A percentile compares a stretch with the other conserved stretches of the same genome.
Evolutionary conservation across 2,888 invertebrate genomes (phyloP).

Genomic region (Alloplasta piceator): DNA sequence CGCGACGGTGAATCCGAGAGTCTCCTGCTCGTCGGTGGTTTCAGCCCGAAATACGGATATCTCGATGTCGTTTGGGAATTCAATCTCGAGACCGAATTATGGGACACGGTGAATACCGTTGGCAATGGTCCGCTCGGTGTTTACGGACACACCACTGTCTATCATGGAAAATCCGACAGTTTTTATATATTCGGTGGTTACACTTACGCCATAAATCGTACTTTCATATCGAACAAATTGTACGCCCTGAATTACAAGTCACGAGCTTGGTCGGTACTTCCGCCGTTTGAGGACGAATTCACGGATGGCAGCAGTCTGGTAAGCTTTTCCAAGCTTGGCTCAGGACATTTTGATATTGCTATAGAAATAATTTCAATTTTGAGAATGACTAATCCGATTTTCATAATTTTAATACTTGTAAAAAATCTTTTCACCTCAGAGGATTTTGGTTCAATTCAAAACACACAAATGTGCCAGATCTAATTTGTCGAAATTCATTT

Average conservation of each 20-base stretch:
- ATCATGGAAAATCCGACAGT: slow-evolving; percentile 91
- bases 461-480: neutral
- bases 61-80: slow-evolving; percentile 92
- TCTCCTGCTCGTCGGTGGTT: slow-evolving; percentile 94
- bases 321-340: too few relatives aligned
- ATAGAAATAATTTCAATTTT: neutral
- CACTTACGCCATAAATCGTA: slow-evolving; percentile 88
- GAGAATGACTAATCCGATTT: neutral
- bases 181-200: slow-evolving; percentile 96
- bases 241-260: slow-evolving; percentile 92
- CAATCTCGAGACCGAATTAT: slow-evolving; percentile 89
- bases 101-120: slow-evolving; percentile 88
- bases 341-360: too few relatives aligned
- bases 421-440: slow-evolving; percentile 5
- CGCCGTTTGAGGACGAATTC: slow-evolving; percentile 87
- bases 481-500: slow-evolving; percentile 25
- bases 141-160: slow-evolving; percentile 95
- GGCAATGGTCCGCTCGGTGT: slow-evolving; percentile 92
- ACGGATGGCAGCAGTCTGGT: slow-evolving; percentile 82
- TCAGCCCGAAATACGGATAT: slow-evolving; percentile 90
- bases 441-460: neutral
- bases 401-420: neutral
- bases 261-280: slow-evolving; percentile 91
- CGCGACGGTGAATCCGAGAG: slow-evolving; percentile 89
- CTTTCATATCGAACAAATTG: slow-evolving; percentile 90